Evolutionary conservation across 1,140 invertebrate species (phyloP), one percentile per base, ranked within the genome.

Genomic region (Drosophila arizonae): DNA sequence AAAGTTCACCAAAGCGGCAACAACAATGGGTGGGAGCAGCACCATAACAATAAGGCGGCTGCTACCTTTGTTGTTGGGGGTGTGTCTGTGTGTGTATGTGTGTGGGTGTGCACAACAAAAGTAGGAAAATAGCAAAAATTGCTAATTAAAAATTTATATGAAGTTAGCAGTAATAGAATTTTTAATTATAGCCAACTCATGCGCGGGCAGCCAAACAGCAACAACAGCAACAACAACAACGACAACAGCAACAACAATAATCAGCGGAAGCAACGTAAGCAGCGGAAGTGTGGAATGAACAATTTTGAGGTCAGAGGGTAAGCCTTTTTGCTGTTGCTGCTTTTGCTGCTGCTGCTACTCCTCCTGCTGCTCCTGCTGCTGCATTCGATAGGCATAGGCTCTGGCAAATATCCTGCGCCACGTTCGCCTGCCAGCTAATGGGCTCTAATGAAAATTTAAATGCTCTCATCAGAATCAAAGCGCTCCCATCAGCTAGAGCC

Each of bases 71-170:
- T 17, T 71, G 36, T 30, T 70, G 50, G 61, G 68, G 28, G 28
- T 30, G 28, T 24, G 21, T 3, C 21, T 1, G 21, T 24, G 21
- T 24, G 21, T 24, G 21, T 24, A 1, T 24, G 21, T 24, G 21
- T 21, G 21, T 21, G 21, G 1, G 21, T 28, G 55, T 55, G 58
- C 68, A 66, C 66, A 86, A 81, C 86, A 72, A 87, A 87, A 87
- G 87, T 90, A 90, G 87, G 64, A 90, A 90, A 90, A 90, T 90
- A 90, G 87, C 87, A 90, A 90, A 90, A 90, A 90, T 90, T 90
- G 77, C 87, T 90, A 90, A 90, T 90, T 90, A 90, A 90, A 90
- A 90, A 90, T 90, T 84, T 90, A 90, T 90, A 90, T 87, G 84
- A 87, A 88, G 84, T 87, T 87, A 84, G 79, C 84, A 84, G 84